These are phyloP conservation scores for Saguinus imperator DNA, from an alignment of 2,113 vertebrate genomes.

Conservation along the genomic window DNA sequence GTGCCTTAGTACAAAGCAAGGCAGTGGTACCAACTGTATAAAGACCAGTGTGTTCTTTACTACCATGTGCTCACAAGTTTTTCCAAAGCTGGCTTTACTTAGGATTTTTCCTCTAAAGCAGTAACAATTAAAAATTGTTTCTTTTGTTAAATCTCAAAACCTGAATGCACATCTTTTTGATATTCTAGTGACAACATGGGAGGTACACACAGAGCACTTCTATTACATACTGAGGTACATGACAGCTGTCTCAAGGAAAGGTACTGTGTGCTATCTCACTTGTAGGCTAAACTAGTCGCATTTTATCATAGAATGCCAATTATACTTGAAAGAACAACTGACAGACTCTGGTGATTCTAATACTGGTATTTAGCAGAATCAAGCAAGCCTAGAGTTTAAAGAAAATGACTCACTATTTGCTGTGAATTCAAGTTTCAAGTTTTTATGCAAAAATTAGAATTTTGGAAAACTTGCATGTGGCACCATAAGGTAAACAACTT, in stretches of 20 bases:
- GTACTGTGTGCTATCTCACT: not conserved
- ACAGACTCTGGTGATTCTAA: not conserved
- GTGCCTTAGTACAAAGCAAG: not conserved
- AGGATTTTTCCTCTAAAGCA: not conserved
- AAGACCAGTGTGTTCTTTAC: not conserved
- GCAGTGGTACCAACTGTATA: rapidly evolving
- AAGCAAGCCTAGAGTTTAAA: not conserved
- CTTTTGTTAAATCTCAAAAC: not conserved
- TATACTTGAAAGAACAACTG: not conserved
- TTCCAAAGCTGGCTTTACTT: not conserved
- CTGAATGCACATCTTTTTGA: not conserved
- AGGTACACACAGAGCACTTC: not conserved
- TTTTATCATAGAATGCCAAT: not conserved
- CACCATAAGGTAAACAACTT: not conserved
- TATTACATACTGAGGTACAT: not conserved
- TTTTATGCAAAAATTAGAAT: not conserved
- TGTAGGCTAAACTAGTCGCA: not conserved
- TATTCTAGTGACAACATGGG: not conserved
- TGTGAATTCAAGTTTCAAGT: not conserved
- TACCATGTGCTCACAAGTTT: not conserved
- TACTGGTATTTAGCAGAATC: not conserved
- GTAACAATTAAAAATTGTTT: not conserved
- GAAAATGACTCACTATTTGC: not conserved
- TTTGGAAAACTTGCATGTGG: not conserved
- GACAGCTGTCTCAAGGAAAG: not conserved